These are phyloP conservation scores for Sylvilagus bachmani DNA, from an alignment of 2,113 vertebrate species.

Conservation along the genomic window DNA sequence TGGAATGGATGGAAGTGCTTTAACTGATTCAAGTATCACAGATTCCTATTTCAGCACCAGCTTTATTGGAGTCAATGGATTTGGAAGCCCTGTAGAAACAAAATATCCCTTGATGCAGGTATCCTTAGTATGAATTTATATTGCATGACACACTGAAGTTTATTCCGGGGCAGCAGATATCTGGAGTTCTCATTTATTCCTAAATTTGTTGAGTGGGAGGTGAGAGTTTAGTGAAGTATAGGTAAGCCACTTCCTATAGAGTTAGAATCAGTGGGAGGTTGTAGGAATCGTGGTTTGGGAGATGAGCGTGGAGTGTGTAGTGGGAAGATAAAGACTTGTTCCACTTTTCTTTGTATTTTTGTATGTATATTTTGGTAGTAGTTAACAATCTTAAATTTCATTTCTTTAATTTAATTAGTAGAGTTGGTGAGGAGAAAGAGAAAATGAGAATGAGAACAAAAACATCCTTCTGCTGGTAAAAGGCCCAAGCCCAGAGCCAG, in stretches of 20 bases:
- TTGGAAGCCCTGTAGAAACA: slow-evolving; percentile 97
- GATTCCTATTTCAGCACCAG: slow-evolving; percentile 99
- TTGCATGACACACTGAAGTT: neutral
- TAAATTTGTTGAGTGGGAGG: neutral
- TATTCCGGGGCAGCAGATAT: neutral
- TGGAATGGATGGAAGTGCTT: slow-evolving; percentile 94
- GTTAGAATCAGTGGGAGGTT: neutral
- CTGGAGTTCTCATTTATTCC: neutral
- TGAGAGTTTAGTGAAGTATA: neutral
- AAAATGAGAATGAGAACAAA: no score
- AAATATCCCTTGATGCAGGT: slow-evolving; percentile 99
- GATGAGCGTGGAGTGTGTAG: neutral
- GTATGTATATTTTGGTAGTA: neutral
- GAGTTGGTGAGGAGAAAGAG: no score
- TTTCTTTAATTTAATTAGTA: neutral
- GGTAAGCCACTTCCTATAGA: neutral
- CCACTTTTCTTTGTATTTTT: neutral
- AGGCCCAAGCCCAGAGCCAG: no score
- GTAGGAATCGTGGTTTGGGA: neutral
- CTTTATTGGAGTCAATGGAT: slow-evolving; percentile 99
- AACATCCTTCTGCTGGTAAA: no score
- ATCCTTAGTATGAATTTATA: slow-evolving; percentile 77
- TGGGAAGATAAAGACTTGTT: neutral
- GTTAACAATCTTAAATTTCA: neutral
- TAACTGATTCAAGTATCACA: slow-evolving; percentile 96